These are phyloP conservation scores for Eutrigla gurnardus DNA, from an alignment of 2,797 vertebrate species.

Conservation along the genomic window DNA sequence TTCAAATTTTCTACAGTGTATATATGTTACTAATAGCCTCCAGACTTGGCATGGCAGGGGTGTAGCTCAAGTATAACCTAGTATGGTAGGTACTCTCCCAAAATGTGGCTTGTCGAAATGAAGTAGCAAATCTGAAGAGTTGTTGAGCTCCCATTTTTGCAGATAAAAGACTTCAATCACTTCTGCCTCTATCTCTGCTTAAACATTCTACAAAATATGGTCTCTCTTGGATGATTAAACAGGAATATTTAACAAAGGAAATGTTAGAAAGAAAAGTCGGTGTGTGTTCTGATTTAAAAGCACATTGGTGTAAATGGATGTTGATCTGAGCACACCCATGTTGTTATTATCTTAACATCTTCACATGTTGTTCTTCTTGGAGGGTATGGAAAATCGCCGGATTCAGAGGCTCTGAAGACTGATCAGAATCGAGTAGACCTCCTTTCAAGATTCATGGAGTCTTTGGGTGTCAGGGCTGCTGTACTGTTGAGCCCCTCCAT, in stretches of 20 bases:
- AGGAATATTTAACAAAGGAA: background rate
- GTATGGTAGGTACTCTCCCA: too few relatives aligned
- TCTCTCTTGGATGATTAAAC: too few relatives aligned
- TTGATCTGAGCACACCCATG: background rate
- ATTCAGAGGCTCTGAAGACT: constrained; percentile 79
- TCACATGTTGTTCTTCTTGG: constrained; percentile 9
- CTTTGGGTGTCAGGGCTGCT: constrained; percentile 83
- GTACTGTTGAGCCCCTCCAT: constrained; percentile 95
- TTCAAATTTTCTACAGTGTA: too few relatives aligned
- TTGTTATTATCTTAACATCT: background rate
- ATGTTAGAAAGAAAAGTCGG: background rate
- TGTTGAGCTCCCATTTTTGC: too few relatives aligned
- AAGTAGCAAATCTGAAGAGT: too few relatives aligned
- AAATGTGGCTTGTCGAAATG: too few relatives aligned
- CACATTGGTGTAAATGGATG: background rate
- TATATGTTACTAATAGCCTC: too few relatives aligned
- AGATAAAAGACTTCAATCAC: too few relatives aligned
- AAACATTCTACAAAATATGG: too few relatives aligned
- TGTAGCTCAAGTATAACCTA: too few relatives aligned
- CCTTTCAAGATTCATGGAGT: constrained; percentile 86
- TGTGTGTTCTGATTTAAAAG: background rate
- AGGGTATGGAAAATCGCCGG: constrained; percentile 93
- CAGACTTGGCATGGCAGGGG: too few relatives aligned
- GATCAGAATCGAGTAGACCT: constrained; percentile 88
- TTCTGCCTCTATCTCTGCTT: too few relatives aligned